Percentiles rank a stretch among this genome's conserved stretches.
phyloP scores from a whole-genome alignment of 64 coral and sea anemone species.

The Porites lutea region DNA sequence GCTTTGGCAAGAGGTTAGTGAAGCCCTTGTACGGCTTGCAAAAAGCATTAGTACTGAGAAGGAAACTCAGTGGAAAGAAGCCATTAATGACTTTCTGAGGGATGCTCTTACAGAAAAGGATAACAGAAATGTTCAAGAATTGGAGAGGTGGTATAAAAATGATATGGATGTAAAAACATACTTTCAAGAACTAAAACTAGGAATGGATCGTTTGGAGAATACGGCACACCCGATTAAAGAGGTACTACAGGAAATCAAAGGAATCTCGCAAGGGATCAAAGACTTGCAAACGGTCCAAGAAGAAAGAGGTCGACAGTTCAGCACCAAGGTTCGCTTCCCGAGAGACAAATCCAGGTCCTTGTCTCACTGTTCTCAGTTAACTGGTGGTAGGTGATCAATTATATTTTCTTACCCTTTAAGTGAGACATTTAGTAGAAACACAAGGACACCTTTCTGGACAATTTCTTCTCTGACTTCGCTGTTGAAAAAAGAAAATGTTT shows the following conservation, averaged over 20 bases:
- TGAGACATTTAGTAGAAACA: no score
- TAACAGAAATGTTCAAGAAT: background rate
- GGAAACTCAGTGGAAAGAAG: background rate
- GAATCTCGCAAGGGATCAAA: background rate
- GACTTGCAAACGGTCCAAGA: background rate
- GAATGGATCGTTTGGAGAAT: background rate
- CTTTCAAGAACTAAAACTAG: background rate
- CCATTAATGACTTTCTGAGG: background rate
- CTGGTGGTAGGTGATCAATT: no score
- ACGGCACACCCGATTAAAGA: background rate
- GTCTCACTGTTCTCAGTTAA: no score
- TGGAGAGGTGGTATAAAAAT: background rate
- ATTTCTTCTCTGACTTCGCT: no score
- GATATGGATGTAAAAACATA: background rate
- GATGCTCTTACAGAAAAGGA: background rate
- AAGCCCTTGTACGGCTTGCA: conserved; percentile 1
- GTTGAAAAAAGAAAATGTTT: no score
- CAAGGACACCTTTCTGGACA: no score
- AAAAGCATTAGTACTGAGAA: background rate
- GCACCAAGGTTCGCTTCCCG: background rate
- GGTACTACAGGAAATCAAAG: background rate
- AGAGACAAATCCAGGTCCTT: no score
- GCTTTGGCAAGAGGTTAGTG: conserved; percentile 24
- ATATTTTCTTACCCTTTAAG: no score
- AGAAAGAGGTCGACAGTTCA: background rate